Percentiles rank a stretch among this genome's conserved stretches.
Evolutionary conservation across 2,888 invertebrate genomes (phyloP).

Genomic region (Oxyteleia sp.): DNA sequence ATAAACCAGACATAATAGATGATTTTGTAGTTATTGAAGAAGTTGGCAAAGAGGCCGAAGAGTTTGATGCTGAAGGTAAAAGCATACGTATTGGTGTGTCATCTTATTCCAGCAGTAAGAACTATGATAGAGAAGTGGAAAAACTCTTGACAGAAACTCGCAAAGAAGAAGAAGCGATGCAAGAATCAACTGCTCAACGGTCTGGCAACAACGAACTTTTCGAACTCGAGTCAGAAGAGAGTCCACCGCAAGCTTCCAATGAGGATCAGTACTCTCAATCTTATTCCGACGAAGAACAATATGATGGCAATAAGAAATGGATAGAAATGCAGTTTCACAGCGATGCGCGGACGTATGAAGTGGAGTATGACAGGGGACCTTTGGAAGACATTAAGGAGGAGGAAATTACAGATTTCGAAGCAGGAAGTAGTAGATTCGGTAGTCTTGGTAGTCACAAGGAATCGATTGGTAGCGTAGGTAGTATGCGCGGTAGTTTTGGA

Average conservation of each 20-base stretch:
- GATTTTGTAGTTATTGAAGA: slow-evolving; percentile 96
- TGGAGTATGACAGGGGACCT: slow-evolving; percentile 94
- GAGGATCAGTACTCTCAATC: slow-evolving; percentile 85
- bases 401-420: slow-evolving; percentile 95
- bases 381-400: slow-evolving; percentile 97
- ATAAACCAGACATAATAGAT: slow-evolving; percentile 95
- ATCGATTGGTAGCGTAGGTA: slow-evolving; percentile 92
- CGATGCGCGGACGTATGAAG: slow-evolving; percentile 90
- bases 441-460: slow-evolving; percentile 93
- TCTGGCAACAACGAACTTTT: slow-evolving; percentile 81
- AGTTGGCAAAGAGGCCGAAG: slow-evolving; percentile 95
- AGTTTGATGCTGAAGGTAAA: slow-evolving; percentile 94
- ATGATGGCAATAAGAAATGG: slow-evolving; percentile 94
- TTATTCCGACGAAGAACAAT: slow-evolving; percentile 85
- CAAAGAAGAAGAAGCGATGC: slow-evolving; percentile 65
- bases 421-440: slow-evolving; percentile 92
- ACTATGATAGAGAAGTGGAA: slow-evolving; percentile 89
- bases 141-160: slow-evolving; percentile 80
- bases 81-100: slow-evolving; percentile 90
- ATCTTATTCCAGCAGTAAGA: slow-evolving; percentile 88
- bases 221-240: slow-evolving; percentile 86
- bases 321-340: slow-evolving; percentile 96
- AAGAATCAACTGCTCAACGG: slow-evolving; percentile 66
- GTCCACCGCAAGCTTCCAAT: slow-evolving; percentile 85
- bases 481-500: slow-evolving; percentile 95